phyloP scores from a whole-genome alignment of 2,113 vertebrate species.

The Vulpes vulpes region DNA sequence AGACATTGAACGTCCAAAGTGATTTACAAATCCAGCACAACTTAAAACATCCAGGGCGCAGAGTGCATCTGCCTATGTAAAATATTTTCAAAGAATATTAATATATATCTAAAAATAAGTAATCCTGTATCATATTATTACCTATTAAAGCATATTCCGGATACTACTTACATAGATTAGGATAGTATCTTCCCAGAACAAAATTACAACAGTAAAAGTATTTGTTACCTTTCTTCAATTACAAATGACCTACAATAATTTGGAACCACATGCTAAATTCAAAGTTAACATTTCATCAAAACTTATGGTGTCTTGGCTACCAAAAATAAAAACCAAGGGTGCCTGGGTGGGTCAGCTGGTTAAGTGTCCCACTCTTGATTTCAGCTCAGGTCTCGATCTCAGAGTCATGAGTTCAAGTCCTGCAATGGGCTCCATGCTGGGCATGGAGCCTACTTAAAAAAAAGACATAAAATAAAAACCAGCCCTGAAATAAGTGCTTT shows the following conservation, averaged over 20 bases:
- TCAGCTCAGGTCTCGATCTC: neutral
- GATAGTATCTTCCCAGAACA: slow-evolving; percentile 35
- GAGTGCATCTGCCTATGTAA: slow-evolving; percentile 93
- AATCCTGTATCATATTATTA: neutral
- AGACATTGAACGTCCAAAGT: slow-evolving; percentile 95
- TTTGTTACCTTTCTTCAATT: neutral
- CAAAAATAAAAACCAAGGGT: neutral
- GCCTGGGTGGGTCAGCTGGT: neutral
- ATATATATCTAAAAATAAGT: neutral
- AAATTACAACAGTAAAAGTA: slow-evolving; percentile 28
- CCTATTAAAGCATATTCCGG: neutral
- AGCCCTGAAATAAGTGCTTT: neutral
- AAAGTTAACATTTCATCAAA: slow-evolving; percentile 29
- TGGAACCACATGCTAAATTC: slow-evolving; percentile 10
- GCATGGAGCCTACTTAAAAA: neutral
- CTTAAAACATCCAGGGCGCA: slow-evolving; percentile 97
- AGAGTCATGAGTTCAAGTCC: neutral
- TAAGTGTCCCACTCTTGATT: neutral
- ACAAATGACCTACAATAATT: neutral
- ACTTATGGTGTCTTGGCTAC: neutral
- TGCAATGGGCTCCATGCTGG: neutral
- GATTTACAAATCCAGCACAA: slow-evolving; percentile 96
- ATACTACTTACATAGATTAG: neutral
- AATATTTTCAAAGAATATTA: slow-evolving; percentile 65
- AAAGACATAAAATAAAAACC: neutral